phyloP scores from a whole-genome alignment of 1,140 invertebrate genomes.

The Drosophila takahashii region DNA sequence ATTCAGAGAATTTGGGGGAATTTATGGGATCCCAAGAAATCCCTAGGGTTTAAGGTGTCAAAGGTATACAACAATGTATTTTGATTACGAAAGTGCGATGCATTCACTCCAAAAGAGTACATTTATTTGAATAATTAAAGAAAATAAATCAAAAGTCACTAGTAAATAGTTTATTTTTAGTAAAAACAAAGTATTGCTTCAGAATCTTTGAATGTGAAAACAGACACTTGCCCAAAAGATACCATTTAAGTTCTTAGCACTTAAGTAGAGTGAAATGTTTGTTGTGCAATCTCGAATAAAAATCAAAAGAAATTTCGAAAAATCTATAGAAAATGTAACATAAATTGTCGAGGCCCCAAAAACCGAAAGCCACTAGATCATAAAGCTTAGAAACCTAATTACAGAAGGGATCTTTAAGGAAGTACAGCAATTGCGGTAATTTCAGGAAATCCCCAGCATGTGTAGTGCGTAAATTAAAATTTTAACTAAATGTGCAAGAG shows the following conservation, averaged over 20 bases:
- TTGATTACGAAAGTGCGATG: too few species aligned
- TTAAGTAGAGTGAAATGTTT: conserved; percentile 41
- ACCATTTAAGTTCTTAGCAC: conserved; percentile 27
- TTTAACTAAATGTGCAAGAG: conserved; percentile 65
- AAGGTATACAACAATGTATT: too few species aligned
- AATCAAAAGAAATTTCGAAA: conserved; percentile 30
- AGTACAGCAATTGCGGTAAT: conserved; percentile 6
- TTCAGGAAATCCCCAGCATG: conserved; percentile 42
- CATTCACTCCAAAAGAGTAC: too few species aligned
- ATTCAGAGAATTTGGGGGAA: background rate
- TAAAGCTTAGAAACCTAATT: conserved; percentile 5
- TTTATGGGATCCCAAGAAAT: too few species aligned
- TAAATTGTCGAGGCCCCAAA: conserved; percentile 5
- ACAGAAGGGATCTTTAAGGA: conserved; percentile 12
- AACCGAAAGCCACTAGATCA: conserved; percentile 9
- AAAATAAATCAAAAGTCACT: too few species aligned
- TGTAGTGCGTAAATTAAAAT: conserved; percentile 77
- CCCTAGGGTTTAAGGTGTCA: too few species aligned
- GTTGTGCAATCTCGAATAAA: conserved; percentile 45
- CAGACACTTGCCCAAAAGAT: background rate
- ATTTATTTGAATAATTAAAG: too few species aligned
- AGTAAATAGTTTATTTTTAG: background rate
- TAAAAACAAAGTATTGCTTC: background rate
- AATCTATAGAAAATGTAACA: conserved; percentile 26
- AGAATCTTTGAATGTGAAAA: background rate